Evolutionary conservation across 2,797 vertebrate genomes (phyloP), one percentile per base, ranked within the genome.

Genomic region (Melanotaenia nigrans): DNA sequence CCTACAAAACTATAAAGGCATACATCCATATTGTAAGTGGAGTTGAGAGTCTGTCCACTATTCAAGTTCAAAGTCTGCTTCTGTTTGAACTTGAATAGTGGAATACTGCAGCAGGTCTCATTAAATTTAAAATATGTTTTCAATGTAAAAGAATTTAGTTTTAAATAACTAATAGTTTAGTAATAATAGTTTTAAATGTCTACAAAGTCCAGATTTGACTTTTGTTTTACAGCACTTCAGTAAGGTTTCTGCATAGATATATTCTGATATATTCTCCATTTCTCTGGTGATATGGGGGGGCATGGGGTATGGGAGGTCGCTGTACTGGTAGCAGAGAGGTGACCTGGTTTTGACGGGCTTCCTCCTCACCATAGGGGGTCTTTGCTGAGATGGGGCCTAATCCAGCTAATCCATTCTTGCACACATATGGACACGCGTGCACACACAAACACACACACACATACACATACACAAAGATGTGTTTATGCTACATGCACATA

Each of bases 381-480:
- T 94, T 95, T 94, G 83, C 95, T 96, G 95, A 95, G 94, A 95
- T 89, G 85, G 90, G 83, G 90, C 92, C 92, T 98, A 98, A 98
- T 98, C 96, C 97, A 97, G 94, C 95, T 98, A 98, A 98, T 97
- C 96, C 96, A 87, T 92, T 82, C 93, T 94, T 88, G 81, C 77
- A 85, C 87, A 85, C 86, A 79, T 81, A 49, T 72, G 66, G 69
- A 77, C 71, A 64, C 72, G 59, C 51, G 61, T 57, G 69, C 56
- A 45, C 81, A 64, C 64, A 24, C 54, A 71, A n/a, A 61, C 20
- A 49, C 45, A 49, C 45, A n/a, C 42, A n/a, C n/a, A n/a, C n/a
- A n/a, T n/a, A 5, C 45, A n/a, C 47, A 42, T 13, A 42, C 5
- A 42, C 9, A 47, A 81, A 42, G 53, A 78, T 63, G 67, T 65